Evolutionary conservation across 2,113 vertebrate species (phyloP), one percentile per base, ranked within the genome.

Genomic region (Clarias gariepinus): DNA sequence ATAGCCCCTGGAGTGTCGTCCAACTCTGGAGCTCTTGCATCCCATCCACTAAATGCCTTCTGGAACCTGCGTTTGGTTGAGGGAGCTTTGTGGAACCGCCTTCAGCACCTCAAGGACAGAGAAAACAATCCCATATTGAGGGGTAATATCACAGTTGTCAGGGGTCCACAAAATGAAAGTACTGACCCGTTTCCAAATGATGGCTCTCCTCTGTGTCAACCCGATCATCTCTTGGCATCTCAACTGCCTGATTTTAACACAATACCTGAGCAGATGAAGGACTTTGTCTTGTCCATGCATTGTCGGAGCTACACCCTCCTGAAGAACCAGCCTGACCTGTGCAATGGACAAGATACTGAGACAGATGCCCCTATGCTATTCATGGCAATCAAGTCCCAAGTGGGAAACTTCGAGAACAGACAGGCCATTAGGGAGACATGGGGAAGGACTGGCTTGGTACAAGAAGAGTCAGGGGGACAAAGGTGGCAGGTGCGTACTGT

Each of bases 391-490:
- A 96, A 95, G 90, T 95, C 95, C 36, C 94, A 95, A 89, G 87
- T 94, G 21, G 94, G 93, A 13, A 95, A 95, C 91, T 96, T 96
- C 89, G 94, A 95, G 89, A 95, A 94, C 88, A 92, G 96, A 25
- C 95, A 96, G 91, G 96, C 95, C 76, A 96, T 96, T 57, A 94
- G 96, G 13, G 94, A 96, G 90, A 95, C 95, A 0, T 96, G 96
- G 96, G 95, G 95, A 2, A 90, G 33, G 80, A 92, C 91, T 1
- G 95, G 95, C 18, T 58, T 87, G 63, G 88, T 94, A 55, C 68
- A 19, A 16, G 92, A 92, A 15, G 91, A 91, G 28, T 68, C 33
- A 0, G 87, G 80, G 2, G 89, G 86, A 28, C 89, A 77, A 86
- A 85, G 79, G 0, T 89, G 89, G 88, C 78, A 93, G 15, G 93